Base-by-base conservation (phyloP, 2,113 vertebrate species). In the Lasiurus borealis region DNA sequence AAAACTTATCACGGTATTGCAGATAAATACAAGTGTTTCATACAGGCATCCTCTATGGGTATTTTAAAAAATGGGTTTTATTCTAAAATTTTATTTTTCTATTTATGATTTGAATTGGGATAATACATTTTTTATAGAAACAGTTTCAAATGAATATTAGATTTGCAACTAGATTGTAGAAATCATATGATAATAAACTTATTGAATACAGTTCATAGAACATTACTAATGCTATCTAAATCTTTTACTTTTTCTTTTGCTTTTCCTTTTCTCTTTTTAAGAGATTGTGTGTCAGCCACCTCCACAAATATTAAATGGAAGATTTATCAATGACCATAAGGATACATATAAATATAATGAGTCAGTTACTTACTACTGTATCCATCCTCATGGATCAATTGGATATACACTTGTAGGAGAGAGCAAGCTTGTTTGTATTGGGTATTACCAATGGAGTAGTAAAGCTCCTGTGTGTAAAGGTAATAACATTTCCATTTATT, bases 401-500 rank as follows among this genome's bases (percentile, higher is more conserved):
- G 15, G 95, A 81, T 98, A 97, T 75, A 96, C 96, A 0, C 96
- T 98, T 1, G 4, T 98, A 1, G 98, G 98, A 66, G 0, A 27
- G 0, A 1, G 0, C 0, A 72, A 52, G 0, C 91, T 98, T 25
- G 1, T 50, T 82, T 98, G 98, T 96, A 40, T 50, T 0, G 1
- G 0, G 0, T 5, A 95, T 8, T 92, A 94, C 27, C 7, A 44
- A 27, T 98, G 98, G 98, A 98, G 97, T 16, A 93, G 0, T 0
- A 4, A 7, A 0, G 66, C 97, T 34, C 98, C 98, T 1, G 0
- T 92, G 0, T 98, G 98, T 40, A 97, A 50, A 98, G 98, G 98
- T 98, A 59, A 68, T 46, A 72, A 57, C 90, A 76, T 59, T 31
- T 59, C 6, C 92, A 23, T 80, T 57, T 25, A 0, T 46, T 94